Evolutionary conservation across 1,140 invertebrate species (phyloP), one percentile per base, ranked within the genome.

Genomic region (Lysiphlebus fabarum): DNA sequence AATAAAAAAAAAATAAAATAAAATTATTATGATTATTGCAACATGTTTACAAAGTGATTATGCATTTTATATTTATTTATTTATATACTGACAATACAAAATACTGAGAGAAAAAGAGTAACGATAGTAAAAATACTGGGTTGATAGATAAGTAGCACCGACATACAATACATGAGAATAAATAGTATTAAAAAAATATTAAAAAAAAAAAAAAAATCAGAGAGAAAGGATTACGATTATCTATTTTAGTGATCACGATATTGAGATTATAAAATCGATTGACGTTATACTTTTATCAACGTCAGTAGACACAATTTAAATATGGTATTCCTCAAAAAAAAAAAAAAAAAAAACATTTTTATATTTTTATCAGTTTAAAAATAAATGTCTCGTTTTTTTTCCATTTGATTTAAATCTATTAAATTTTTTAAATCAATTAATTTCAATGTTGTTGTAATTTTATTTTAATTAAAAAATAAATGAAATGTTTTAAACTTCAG

Each of bases 151-250:
- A 26, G 17, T 26, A 26, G 17, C 17, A 26, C 17, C 10, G 38
- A 49, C 26, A 49, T 47, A 49, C 2, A 49, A 49, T n/a, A n/a
- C n/a, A n/a, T n/a, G n/a, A n/a, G n/a, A n/a, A n/a, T 33, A 33
- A 33, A 49, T 49, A 11, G 34, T 49, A 33, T 49, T 7, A 17
- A 33, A 49, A 33, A 49, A 49, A 34, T 49, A 9, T 33, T 17
- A 11, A 10, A 6, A 40, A 40, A 7, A 37, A 10, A 26, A 26
- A 26, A 49, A n/a, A 45, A 45, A 49, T 26, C 8, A 34, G 34
- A 33, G 47, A 49, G 47, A 49, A 49, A 49, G 47, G 47, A 49
- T 49, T 33, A 48, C 47, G 47, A 48, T 48, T 49, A 49, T 49
- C 47, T 33, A 33, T 33, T 17, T 49, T 11, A 8, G 17, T 8